Percentiles rank a stretch among this genome's conserved stretches.
phyloP scores from a whole-genome alignment of 2,888 invertebrate genomes.

The Drosophila tanythrix region DNA sequence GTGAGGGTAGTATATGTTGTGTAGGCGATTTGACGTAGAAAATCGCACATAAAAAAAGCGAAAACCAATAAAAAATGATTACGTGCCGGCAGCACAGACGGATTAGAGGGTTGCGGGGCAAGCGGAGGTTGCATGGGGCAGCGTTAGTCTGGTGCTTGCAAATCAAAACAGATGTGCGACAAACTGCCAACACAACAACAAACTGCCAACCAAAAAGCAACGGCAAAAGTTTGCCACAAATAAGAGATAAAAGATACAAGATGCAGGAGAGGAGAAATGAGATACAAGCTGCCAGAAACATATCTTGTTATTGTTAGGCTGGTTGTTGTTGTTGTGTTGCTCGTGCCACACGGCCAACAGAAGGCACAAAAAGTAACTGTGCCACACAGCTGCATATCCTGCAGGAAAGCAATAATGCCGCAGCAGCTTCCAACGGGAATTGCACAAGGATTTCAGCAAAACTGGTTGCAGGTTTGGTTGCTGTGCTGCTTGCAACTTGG shows the following conservation, averaged over 20 bases:
- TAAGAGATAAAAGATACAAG: slow-evolving; percentile 23
- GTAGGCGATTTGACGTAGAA: slow-evolving; percentile 75
- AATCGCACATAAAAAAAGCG: slow-evolving; percentile 48
- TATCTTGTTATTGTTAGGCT: slow-evolving; percentile 5
- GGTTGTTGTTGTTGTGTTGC: slow-evolving; percentile 37
- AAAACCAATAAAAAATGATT: slow-evolving; percentile 69
- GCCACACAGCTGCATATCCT: slow-evolving; percentile 61
- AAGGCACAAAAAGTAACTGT: slow-evolving; percentile 46
- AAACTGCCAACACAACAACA: slow-evolving; percentile 37
- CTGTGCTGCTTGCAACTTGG: neutral
- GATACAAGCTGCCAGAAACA: slow-evolving; percentile 38
- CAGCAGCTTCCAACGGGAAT: slow-evolving; percentile 51
- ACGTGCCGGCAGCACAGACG: slow-evolving; percentile 35
- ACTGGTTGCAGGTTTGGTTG: slow-evolving; percentile 38
- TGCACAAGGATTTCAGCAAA: slow-evolving; percentile 60
- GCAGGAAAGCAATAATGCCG: slow-evolving; percentile 41
- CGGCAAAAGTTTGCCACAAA: slow-evolving; percentile 31
- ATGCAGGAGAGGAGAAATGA: slow-evolving; percentile 38
- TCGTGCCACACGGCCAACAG: slow-evolving; percentile 60
- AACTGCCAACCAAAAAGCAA: slow-evolving; percentile 11
- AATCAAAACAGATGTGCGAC: slow-evolving; percentile 78
- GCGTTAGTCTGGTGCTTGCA: slow-evolving; percentile 33
- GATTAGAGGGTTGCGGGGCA: neutral
- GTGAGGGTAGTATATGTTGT: slow-evolving; percentile 5
- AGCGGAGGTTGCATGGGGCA: slow-evolving; percentile 1